Percentiles rank a stretch among this genome's conserved stretches.
Evolutionary conservation across 2,797 vertebrate species (phyloP).

Genomic region (Eleutherodactylus coqui): DNA sequence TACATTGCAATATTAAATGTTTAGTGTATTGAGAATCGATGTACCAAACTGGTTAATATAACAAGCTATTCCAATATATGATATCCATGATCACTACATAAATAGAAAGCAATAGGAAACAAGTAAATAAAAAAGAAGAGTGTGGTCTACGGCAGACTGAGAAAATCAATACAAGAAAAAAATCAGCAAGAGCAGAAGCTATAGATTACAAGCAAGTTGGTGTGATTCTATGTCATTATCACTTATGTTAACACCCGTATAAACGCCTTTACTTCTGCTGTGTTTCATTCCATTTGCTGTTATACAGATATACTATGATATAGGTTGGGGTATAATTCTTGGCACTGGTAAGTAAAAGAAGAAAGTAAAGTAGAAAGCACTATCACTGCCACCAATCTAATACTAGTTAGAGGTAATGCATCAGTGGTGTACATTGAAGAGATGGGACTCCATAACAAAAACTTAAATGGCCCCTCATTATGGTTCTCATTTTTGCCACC

Average conservation of each 20-base stretch:
- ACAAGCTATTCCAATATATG: conserved; percentile 19
- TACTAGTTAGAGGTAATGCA: too few species aligned
- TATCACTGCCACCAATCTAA: too few species aligned
- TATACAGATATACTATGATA: conserved; percentile 2
- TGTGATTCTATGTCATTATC: conserved; percentile 48
- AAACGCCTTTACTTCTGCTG: not conserved
- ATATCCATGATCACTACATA: conserved; percentile 26
- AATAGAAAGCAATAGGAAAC: conserved; percentile 23
- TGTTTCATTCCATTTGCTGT: not conserved
- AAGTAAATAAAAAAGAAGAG: conserved; percentile 14
- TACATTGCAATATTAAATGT: not conserved
- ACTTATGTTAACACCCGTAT: conserved; percentile 36
- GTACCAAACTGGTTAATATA: not conserved
- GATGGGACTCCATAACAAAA: too few species aligned
- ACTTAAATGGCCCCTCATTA: too few species aligned
- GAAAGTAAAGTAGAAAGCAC: not conserved
- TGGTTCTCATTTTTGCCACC: too few species aligned
- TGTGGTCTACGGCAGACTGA: not conserved
- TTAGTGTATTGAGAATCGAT: not conserved
- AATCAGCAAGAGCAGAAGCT: conserved; percentile 45
- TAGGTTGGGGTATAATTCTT: not conserved
- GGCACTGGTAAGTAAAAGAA: not conserved
- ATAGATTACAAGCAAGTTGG: conserved; percentile 46
- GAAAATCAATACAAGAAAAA: conserved; percentile 32
- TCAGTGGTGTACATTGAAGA: too few species aligned